Evolutionary conservation across 1,140 invertebrate species (phyloP).

Genomic region (Procambarus virginalis): DNA sequence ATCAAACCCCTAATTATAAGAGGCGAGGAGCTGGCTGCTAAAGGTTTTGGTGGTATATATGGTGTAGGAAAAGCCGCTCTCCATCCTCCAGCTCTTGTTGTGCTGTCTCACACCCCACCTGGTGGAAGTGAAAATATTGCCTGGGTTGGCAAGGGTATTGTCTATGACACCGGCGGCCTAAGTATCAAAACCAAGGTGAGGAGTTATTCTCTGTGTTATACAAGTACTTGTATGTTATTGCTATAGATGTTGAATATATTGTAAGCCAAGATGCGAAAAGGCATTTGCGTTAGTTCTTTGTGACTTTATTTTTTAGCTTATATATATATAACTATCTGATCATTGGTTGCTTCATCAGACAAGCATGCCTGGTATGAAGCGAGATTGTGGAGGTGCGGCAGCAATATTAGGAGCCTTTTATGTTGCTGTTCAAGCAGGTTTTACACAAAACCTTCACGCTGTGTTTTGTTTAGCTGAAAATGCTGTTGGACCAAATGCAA

Average conservation of each 20-base stretch:
- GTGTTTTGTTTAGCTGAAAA: constrained; percentile 94
- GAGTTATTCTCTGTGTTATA: neutral
- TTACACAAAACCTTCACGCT: constrained; percentile 87
- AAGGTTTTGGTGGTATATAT: constrained; percentile 90
- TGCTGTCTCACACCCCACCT: constrained; percentile 81
- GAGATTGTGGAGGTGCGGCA: constrained; percentile 93
- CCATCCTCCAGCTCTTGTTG: constrained; percentile 85
- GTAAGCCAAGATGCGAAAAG: neutral
- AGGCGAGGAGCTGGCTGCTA: constrained; percentile 83
- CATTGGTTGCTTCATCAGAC: constrained; percentile 75
- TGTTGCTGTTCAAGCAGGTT: constrained; percentile 83
- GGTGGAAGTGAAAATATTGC: constrained; percentile 85
- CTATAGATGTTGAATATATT: too few relatives aligned
- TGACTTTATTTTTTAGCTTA: constrained; percentile 34
- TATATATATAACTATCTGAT: constrained; percentile 31
- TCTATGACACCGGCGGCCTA: constrained; percentile 94
- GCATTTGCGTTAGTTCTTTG: too few relatives aligned
- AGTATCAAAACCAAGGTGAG: constrained; percentile 89
- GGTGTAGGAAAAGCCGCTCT: constrained; percentile 88
- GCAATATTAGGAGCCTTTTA: constrained; percentile 89
- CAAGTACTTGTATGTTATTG: neutral
- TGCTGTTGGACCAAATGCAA: constrained; percentile 85
- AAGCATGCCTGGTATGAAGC: constrained; percentile 94
- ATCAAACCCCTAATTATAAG: constrained; percentile 82
- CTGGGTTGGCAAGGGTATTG: constrained; percentile 95